These are phyloP conservation scores for Elephantulus edwardii DNA, from an alignment of 2,113 vertebrate genomes.

Conservation along the genomic window DNA sequence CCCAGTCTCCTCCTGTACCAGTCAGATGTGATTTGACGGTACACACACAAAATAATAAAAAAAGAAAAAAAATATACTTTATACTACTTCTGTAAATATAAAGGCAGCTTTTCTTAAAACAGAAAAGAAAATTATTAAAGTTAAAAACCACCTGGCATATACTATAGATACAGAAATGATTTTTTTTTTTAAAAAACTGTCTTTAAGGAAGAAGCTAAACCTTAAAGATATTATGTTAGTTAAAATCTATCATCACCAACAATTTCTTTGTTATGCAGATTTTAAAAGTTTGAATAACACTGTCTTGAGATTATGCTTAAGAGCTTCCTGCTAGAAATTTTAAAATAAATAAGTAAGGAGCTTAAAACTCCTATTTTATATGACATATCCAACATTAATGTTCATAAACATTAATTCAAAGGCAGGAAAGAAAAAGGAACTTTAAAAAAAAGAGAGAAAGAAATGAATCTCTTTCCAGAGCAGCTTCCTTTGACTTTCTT, in stretches of 20 bases:
- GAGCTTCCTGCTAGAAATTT: background rate
- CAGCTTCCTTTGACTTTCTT: background rate
- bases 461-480: slow-evolving; percentile 12
- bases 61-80: slow-evolving; percentile 16
- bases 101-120: too few relatives aligned
- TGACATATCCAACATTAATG: slow-evolving; percentile 42
- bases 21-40: too few relatives aligned
- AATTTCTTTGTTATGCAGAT: too few relatives aligned
- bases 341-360: background rate
- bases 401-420: slow-evolving; percentile 51
- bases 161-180: background rate
- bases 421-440: slow-evolving; percentile 34
- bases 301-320: slow-evolving; percentile 49
- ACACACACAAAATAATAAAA: too few relatives aligned
- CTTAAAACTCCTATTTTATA: slow-evolving; percentile 14
- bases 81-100: too few relatives aligned
- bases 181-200: background rate
- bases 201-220: background rate
- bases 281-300: slow-evolving; percentile 39
- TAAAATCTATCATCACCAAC: background rate
- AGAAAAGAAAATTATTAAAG: background rate
- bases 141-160: slow-evolving; percentile 42
- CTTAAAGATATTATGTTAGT: background rate
- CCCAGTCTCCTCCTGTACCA: too few relatives aligned
- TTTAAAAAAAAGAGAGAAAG: background rate